These are phyloP conservation scores for Bicyclus anynana DNA, from an alignment of 1,140 invertebrate species.

Conservation along the genomic window DNA sequence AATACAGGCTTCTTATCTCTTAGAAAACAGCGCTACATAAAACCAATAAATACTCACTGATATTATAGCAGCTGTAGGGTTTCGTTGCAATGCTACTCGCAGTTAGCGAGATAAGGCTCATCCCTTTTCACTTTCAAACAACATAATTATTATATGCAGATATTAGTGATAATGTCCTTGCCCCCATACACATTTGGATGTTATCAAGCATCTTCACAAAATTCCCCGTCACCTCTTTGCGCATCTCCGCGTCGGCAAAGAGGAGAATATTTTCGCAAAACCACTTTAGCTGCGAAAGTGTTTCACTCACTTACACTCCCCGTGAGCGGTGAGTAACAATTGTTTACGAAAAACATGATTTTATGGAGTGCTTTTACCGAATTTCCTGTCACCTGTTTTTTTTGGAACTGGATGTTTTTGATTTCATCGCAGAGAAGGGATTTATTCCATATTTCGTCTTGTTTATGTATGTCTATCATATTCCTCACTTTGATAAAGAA, in stretches of 20 bases:
- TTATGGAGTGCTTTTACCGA: slow-evolving; percentile 1
- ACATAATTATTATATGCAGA: too few relatives aligned
- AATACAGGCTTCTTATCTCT: too few relatives aligned
- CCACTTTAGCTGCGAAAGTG: slow-evolving; percentile 2
- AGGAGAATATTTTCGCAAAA: slow-evolving; percentile 3
- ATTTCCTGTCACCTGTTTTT: neutral
- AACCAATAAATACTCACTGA: too few relatives aligned
- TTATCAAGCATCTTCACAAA: neutral
- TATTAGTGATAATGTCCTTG: too few relatives aligned
- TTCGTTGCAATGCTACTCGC: too few relatives aligned
- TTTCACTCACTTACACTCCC: slow-evolving; percentile 3
- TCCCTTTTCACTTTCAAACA: too few relatives aligned
- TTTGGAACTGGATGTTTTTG: neutral
- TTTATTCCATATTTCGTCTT: neutral
- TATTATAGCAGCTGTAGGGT: too few relatives aligned
- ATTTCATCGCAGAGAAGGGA: neutral
- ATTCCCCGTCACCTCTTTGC: neutral
- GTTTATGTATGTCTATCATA: neutral
- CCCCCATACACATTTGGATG: neutral
- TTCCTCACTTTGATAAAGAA: too few relatives aligned
- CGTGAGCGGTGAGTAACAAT: neutral
- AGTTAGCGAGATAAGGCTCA: too few relatives aligned
- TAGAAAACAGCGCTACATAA: too few relatives aligned
- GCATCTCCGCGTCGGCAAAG: neutral
- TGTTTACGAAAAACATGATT: slow-evolving; percentile 4